Conservation (phyloP, 2,113 vertebrate genomes). For the Eolophus roseicapilla region DNA sequence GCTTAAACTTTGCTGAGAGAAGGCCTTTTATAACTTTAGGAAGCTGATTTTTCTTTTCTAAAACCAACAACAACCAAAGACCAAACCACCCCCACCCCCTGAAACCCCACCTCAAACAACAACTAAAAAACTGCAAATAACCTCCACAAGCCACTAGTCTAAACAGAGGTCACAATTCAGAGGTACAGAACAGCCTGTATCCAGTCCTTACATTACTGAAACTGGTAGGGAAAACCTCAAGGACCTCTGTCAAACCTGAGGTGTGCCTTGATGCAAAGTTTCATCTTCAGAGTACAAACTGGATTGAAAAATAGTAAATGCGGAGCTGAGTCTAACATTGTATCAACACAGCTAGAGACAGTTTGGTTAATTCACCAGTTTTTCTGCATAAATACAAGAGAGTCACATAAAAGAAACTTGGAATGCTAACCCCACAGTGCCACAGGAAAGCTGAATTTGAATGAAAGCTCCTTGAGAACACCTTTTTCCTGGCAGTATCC, state of each 20-base stretch:
- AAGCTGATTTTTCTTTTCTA: background rate
- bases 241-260: background rate
- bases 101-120: background rate
- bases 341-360: background rate
- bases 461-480: background rate
- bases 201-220: background rate
- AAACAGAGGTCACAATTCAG: background rate
- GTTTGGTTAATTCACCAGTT: background rate
- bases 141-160: background rate
- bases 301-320: background rate
- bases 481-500: background rate
- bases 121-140: background rate
- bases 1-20: conserved; percentile 9
- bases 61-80: background rate
- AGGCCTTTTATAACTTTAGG: background rate
- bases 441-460: background rate
- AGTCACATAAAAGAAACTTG: background rate
- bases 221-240: background rate
- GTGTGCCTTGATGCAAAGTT: background rate
- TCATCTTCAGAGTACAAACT: background rate
- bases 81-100: no score
- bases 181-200: background rate
- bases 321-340: background rate
- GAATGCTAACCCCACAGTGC: background rate
- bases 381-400: background rate